These are phyloP conservation scores for Amblyopsis hoosieri DNA, from an alignment of 2,797 vertebrate species.

Conservation along the genomic window DNA sequence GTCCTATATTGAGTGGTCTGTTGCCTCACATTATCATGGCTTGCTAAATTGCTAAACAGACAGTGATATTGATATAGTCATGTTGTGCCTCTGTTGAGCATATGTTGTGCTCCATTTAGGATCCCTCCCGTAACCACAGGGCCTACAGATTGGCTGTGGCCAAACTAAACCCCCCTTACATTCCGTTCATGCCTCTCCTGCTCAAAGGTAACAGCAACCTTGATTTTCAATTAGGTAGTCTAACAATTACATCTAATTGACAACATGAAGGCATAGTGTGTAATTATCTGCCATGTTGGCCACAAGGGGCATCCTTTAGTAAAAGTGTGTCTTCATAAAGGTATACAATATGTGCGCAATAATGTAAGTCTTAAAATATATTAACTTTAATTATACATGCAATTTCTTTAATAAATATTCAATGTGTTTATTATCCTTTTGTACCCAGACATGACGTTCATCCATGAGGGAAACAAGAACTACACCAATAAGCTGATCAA, in stretches of 20 bases:
- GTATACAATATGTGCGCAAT: no score
- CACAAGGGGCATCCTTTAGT: no score
- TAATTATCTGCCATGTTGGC: background rate
- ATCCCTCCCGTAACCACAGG: slow-evolving; percentile 93
- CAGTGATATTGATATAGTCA: no score
- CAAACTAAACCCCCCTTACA: slow-evolving; percentile 90
- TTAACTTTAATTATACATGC: no score
- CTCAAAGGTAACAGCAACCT: slow-evolving; percentile 85
- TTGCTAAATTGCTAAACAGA: no score
- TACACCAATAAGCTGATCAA: slow-evolving; percentile 91
- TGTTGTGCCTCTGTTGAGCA: background rate
- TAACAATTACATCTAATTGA: no score
- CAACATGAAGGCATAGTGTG: background rate
- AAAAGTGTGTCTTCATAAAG: no score
- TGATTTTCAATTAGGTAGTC: background rate
- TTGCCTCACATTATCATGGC: no score
- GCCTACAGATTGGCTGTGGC: slow-evolving; percentile 88
- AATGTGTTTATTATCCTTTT: slow-evolving; percentile 6
- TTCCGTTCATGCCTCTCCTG: slow-evolving; percentile 94
- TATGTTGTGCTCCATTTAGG: slow-evolving; percentile 67
- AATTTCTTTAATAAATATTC: no score
- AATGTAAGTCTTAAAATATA: no score
- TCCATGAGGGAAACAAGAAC: slow-evolving; percentile 93
- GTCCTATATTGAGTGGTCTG: no score
- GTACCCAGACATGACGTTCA: slow-evolving; percentile 91